Percentiles rank a stretch among this genome's conserved stretches.
These are phyloP conservation scores for Saturnia japonica DNA, from an alignment of 2,888 invertebrate species.

Conservation along the genomic window DNA sequence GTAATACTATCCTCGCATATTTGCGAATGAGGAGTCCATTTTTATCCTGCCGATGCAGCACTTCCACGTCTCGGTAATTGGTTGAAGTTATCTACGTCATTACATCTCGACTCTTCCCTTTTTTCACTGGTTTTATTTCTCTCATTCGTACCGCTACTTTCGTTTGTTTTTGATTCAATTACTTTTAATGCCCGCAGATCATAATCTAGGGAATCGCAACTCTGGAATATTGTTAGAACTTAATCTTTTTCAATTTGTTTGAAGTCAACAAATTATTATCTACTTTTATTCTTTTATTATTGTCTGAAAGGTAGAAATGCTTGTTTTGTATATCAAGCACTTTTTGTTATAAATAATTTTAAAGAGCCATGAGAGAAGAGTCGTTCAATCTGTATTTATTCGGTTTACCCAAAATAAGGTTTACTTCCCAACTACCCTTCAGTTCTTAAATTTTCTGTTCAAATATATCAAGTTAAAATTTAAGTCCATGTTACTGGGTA, in stretches of 20 bases:
- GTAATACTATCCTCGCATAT: conserved; percentile 65
- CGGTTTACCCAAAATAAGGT: too few relatives aligned
- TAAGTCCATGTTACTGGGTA: too few relatives aligned
- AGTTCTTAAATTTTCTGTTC: too few relatives aligned
- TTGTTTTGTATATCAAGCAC: not conserved
- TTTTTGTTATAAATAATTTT: not conserved
- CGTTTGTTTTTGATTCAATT: conserved; percentile 79
- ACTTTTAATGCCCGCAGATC: conserved; percentile 65
- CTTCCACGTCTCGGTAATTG: conserved; percentile 74
- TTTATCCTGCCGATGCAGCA: conserved; percentile 76
- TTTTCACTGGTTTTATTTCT: conserved; percentile 68
- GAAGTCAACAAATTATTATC: conserved; percentile 27
- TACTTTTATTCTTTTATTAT: conserved; percentile 7
- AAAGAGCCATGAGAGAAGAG: not conserved
- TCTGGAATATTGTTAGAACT: conserved; percentile 46
- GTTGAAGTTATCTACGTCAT: conserved; percentile 79
- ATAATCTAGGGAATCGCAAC: conserved; percentile 52
- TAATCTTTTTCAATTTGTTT: conserved; percentile 38
- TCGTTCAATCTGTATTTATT: too few relatives aligned
- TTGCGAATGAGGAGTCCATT: conserved; percentile 67
- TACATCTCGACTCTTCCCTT: conserved; percentile 76
- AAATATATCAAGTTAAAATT: too few relatives aligned
- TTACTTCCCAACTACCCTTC: too few relatives aligned
- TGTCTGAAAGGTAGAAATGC: not conserved
- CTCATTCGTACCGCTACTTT: conserved; percentile 64